Evolutionary conservation across 2,113 vertebrate species (phyloP), one percentile per base, ranked within the genome.

Genomic region (Menidia beryllina): DNA sequence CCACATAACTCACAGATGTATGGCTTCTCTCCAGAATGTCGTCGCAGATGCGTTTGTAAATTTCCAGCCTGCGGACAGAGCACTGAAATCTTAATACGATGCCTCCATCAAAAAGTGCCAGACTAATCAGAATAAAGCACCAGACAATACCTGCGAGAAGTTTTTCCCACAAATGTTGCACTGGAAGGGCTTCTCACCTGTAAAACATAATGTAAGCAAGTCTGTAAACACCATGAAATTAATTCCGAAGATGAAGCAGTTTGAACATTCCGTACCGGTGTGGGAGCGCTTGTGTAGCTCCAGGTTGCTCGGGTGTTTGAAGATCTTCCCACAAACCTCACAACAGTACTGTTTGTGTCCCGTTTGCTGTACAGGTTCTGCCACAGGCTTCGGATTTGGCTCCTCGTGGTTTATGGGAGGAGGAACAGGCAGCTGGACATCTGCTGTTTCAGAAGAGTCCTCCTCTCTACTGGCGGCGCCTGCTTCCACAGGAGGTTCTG

Each of bases 131-230:
- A 75, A 50, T 2, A 34, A 30, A 11, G 39, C 20, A 63, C 20
- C 21, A 30, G 14, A 64, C 83, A 86, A 87, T 93, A 99, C 97
- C 96, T 99, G 98, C 86, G 98, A 99, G 91, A 99, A 99, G 90
- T 96, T 94, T 91, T 96, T 98, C 68, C 97, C 97, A 93, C 98
- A 99, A 81, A 98, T 91, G 84, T 95, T 98, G 93, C 97, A 99
- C 90, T 98, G 96, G 91, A 98, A 99, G 72, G 98, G 98, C 91
- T 98, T 99, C 92, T 99, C 98, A 89, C 98, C 97, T 99, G 93
- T 84, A 93, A 93, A 50, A 75, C 84, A 79, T 89, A 91, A 83
- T 41, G 8, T 61, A 3, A 53, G n/a, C n/a, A n/a, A 4, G 54
- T 64, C 64, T 48, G 5, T 5, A 61, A 56, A 61, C 10, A 10